These are phyloP conservation scores for Napeogenes sylphis DNA, from an alignment of 2,888 invertebrate genomes.

Conservation along the genomic window DNA sequence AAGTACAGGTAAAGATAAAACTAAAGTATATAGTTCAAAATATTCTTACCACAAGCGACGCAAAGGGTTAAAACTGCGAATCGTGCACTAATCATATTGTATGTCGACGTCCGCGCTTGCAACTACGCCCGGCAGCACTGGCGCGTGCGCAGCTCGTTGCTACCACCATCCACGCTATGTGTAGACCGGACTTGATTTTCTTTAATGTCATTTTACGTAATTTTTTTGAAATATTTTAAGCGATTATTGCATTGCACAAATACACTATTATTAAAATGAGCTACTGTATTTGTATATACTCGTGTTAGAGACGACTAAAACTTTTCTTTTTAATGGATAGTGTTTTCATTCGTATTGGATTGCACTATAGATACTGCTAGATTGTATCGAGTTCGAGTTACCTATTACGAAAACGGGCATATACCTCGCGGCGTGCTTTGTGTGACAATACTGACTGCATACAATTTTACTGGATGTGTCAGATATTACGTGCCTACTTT, in stretches of 20 bases:
- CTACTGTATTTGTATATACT: background rate
- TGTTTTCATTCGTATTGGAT: slow-evolving; percentile 6
- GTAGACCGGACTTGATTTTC: slow-evolving; percentile 43
- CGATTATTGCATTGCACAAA: background rate
- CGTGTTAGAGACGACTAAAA: background rate
- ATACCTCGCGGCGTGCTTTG: slow-evolving; percentile 55
- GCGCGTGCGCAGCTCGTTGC: slow-evolving; percentile 46
- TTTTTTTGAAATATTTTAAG: background rate
- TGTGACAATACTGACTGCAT: slow-evolving; percentile 44
- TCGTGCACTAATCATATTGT: slow-evolving; percentile 59
- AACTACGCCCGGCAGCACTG: slow-evolving; percentile 62
- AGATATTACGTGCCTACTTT: background rate
- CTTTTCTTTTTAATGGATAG: background rate
- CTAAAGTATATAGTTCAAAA: slow-evolving; percentile 6
- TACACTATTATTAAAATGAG: background rate
- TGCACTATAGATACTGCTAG: slow-evolving; percentile 50
- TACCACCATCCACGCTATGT: slow-evolving; percentile 41
- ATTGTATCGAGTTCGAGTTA: slow-evolving; percentile 47
- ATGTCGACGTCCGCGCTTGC: slow-evolving; percentile 61
- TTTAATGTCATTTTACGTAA: slow-evolving; percentile 12
- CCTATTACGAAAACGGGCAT: slow-evolving; percentile 67
- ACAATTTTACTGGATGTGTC: slow-evolving; percentile 11
- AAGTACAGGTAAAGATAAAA: slow-evolving; percentile 5
- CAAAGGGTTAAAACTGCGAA: slow-evolving; percentile 56
- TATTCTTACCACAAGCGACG: slow-evolving; percentile 61